Evolutionary conservation across 2,113 vertebrate genomes (phyloP).

Genomic region (Pycnonotus jocosus): DNA sequence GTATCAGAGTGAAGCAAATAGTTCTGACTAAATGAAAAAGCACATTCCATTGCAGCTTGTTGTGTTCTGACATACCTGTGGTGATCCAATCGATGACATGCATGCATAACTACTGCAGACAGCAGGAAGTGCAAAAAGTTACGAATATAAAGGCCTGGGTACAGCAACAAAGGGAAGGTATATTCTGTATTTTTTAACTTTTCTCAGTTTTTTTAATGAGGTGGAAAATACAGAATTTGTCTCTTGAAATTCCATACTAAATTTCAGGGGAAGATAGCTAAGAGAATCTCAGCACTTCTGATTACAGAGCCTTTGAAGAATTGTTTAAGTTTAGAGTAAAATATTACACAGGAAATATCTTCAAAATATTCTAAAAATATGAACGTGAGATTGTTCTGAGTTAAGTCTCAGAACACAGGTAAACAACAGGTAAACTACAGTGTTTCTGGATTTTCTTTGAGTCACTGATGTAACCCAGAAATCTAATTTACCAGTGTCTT

Average conservation of each 20-base stretch:
- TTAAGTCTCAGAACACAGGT: not conserved
- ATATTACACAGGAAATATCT: not conserved
- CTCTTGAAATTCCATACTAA: not conserved
- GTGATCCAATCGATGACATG: not conserved
- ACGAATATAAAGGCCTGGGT: not conserved
- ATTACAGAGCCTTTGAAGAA: not conserved
- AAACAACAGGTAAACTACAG: not conserved
- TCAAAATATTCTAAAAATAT: not conserved
- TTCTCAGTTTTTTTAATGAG: not conserved
- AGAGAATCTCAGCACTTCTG: not conserved
- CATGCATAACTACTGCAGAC: not conserved
- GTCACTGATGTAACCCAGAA: not conserved
- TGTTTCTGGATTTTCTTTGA: not conserved
- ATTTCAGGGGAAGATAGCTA: not conserved
- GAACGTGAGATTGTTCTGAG: not conserved
- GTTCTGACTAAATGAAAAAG: not conserved
- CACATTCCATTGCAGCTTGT: not conserved
- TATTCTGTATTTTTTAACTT: not conserved
- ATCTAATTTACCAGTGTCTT: not conserved
- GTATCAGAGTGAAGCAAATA: not conserved
- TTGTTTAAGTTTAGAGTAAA: not conserved
- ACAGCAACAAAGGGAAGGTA: not conserved
- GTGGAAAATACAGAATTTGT: not conserved
- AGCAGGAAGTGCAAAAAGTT: not conserved
- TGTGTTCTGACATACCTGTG: not conserved